A percentile compares a stretch with the other conserved stretches of the same genome.
These are phyloP conservation scores for Papilio xuthus DNA, from an alignment of 1,140 invertebrate genomes.

Conservation along the genomic window DNA sequence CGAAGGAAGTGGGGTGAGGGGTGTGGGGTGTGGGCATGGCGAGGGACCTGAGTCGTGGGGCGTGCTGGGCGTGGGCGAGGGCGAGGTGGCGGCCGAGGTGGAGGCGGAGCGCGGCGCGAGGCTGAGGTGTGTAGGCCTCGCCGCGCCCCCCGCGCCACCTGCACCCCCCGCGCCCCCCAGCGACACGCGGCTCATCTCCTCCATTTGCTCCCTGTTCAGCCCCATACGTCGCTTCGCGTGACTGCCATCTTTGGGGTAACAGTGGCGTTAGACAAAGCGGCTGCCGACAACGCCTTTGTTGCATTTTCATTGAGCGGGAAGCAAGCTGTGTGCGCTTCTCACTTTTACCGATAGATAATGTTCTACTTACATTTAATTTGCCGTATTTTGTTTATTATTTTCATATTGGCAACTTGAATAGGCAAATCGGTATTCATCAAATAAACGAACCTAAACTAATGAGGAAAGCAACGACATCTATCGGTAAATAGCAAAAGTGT, in stretches of 20 bases:
- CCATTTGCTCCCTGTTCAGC: conserved; percentile 81
- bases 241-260: conserved; percentile 80
- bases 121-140: conserved; percentile 76
- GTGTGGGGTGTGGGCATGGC: conserved; percentile 42
- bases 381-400: too few species aligned
- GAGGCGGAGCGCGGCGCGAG: conserved; percentile 63
- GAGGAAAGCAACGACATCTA: conserved; percentile 43
- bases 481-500: conserved; percentile 22
- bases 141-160: conserved; percentile 44
- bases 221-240: conserved; percentile 81
- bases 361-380: conserved; percentile 29
- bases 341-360: conserved; percentile 48
- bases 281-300: conserved; percentile 37
- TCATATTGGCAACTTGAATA: background rate
- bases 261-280: conserved; percentile 52
- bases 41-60: conserved; percentile 79
- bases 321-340: conserved; percentile 21
- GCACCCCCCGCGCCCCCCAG: conserved; percentile 54
- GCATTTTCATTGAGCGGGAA: conserved; percentile 25
- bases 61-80: conserved; percentile 77
- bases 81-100: conserved; percentile 69
- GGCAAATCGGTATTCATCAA: background rate
- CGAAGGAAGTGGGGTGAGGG: conserved; percentile 49
- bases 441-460: background rate
- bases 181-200: conserved; percentile 77